Base-by-base conservation (phyloP, 1,140 invertebrate species). In the Drosophila auraria region DNA sequence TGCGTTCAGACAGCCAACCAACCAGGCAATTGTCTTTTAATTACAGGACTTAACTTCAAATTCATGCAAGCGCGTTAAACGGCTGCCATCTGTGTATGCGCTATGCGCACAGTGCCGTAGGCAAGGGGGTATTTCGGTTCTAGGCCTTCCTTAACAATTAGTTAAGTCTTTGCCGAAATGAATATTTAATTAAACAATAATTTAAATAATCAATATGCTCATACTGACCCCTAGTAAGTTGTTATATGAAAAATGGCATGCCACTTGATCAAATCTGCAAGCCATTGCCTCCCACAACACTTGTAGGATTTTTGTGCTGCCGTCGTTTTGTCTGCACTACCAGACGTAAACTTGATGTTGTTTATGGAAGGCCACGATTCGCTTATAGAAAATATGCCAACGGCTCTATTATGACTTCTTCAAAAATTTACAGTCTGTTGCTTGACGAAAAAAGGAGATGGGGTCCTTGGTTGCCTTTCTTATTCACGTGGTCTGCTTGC, bases 351-450 rank as follows among this genome's bases (percentile, higher is more conserved):
- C 84, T 81, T 90, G 42, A 80, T 61, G 62, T 80, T 74, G 56
- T 72, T 73, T 66, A 56, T 60, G 62, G 80, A 71, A 45, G 65
- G 75, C 76, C 83, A 80, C 80, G 80, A 87, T 87, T 81, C 81
- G 84, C 83, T 87, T 87, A 87, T 89, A 89, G 84, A 89, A 87
- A 89, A 89, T 87, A 89, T 89, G 84, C 84, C 84, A 87, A 84
- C 84, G 74, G 84, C 81, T 89, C 82, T 90, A 89, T 90, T 89
- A 89, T 78, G 81, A 90, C 84, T 90, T 84, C 82, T 89, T 84
- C 81, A 89, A 90, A 80, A 89, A 90, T 89, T 82, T 79, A 82
- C 84, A 90, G 86, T 89, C 84, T 89, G 84, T 84, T 89, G 84
- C 84, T 66, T 80, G 82, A 66, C 68, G 57, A 42, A 54, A 72